A percentile compares a stretch with the other conserved stretches of the same genome.
Evolutionary conservation across 2,888 invertebrate species (phyloP).

Genomic region (Drosophila fulvimacula): DNA sequence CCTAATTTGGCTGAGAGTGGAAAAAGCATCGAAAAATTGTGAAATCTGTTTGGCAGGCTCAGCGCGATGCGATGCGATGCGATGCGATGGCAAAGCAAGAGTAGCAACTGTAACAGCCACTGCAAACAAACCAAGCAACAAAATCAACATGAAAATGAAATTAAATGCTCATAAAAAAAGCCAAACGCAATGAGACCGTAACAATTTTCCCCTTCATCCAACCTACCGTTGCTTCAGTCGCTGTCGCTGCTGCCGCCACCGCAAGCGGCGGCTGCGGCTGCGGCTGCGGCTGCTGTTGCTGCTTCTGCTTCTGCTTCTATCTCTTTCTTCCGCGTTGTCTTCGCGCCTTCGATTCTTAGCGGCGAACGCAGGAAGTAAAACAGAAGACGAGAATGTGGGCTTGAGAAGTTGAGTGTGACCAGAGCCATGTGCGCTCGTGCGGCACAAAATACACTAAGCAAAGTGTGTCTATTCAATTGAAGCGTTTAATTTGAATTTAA

Average conservation of each 20-base stretch:
- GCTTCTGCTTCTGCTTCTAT: not conserved
- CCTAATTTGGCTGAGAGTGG: conserved; percentile 36
- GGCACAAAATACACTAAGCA: conserved; percentile 47
- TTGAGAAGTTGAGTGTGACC: conserved; percentile 11
- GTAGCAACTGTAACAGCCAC: conserved; percentile 25
- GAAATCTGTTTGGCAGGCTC: conserved; percentile 49
- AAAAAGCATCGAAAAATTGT: conserved; percentile 59
- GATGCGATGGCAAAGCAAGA: conserved; percentile 13
- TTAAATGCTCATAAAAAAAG: conserved; percentile 67
- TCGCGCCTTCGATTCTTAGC: conserved; percentile 23
- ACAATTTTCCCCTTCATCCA: conserved; percentile 57
- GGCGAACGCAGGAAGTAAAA: conserved; percentile 12
- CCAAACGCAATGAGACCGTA: conserved; percentile 73
- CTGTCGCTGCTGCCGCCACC: not conserved
- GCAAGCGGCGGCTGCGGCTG: not conserved
- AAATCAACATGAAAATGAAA: conserved; percentile 67
- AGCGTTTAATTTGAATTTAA: conserved; percentile 53
- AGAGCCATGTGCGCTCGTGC: conserved; percentile 44
- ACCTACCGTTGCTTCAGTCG: not conserved
- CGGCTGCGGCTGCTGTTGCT: not conserved
- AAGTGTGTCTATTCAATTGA: conserved; percentile 20
- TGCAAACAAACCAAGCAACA: conserved; percentile 9
- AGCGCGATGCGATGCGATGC: conserved; percentile 8
- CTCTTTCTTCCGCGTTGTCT: not conserved
- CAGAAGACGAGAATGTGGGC: conserved; percentile 9